Percentiles rank a stretch among this genome's conserved stretches.
Evolutionary conservation across 92 coral and sea anemone species (phyloP).

Genomic region (Ricordea florida): DNA sequence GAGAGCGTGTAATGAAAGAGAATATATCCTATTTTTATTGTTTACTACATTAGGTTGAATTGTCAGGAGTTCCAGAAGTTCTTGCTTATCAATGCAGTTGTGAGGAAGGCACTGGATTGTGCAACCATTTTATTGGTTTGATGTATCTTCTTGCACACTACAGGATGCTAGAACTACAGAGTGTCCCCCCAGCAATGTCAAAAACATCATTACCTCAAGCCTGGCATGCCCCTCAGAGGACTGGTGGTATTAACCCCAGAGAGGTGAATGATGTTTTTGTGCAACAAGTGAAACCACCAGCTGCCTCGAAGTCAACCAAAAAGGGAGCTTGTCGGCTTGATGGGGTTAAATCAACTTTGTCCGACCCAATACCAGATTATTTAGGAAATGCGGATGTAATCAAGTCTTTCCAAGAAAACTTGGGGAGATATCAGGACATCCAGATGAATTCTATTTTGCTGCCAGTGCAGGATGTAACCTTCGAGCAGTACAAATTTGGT

Average conservation of each 20-base stretch:
- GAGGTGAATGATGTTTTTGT: slow-evolving; percentile 10
- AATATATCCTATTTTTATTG: no score
- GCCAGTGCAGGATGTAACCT: not conserved
- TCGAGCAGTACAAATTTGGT: not conserved
- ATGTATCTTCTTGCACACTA: slow-evolving; percentile 22
- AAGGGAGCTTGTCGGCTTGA: not conserved
- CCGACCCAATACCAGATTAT: slow-evolving; percentile 3
- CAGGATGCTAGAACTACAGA: not conserved
- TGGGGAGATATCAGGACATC: not conserved
- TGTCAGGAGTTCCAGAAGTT: slow-evolving; percentile 1
- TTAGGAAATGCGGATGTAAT: slow-evolving; percentile 1
- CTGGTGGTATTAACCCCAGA: slow-evolving; percentile 16
- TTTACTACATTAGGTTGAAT: not conserved
- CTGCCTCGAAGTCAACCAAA: not conserved
- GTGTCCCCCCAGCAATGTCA: slow-evolving; percentile 33
- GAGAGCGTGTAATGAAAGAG: no score
- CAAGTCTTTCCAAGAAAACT: not conserved
- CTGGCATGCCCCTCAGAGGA: slow-evolving; percentile 46
- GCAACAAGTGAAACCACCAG: slow-evolving; percentile 11
- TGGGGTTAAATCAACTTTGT: slow-evolving; percentile 34
- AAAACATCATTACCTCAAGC: slow-evolving; percentile 47
- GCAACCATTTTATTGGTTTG: slow-evolving; percentile 32
- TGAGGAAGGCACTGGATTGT: slow-evolving; percentile 17
- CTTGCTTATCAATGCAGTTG: not conserved
- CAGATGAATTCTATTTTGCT: slow-evolving; percentile 12